Evolutionary conservation across 2,797 vertebrate species (phyloP).

Genomic region (Scolopax rusticola): DNA sequence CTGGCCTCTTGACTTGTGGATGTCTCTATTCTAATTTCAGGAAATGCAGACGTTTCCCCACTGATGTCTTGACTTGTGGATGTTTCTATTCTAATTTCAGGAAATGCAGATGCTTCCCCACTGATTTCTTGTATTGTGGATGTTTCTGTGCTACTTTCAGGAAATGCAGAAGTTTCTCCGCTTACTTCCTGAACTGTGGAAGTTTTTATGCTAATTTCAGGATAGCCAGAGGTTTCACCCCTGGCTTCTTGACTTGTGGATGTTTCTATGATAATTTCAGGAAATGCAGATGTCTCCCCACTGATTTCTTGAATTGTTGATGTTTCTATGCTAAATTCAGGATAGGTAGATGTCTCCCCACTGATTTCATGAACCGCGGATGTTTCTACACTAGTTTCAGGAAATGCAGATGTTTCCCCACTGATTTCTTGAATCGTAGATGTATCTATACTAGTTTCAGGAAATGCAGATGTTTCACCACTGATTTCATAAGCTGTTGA

Average conservation of each 20-base stretch:
- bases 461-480: constrained; percentile 76
- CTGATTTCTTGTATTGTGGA: constrained; percentile 57
- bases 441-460: constrained; percentile 12
- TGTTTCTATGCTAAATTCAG: background rate
- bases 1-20: constrained; percentile 20
- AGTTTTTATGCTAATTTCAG: background rate
- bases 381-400: constrained; percentile 22
- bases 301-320: background rate
- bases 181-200: background rate
- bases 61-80: constrained; percentile 56
- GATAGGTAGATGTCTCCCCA: constrained; percentile 34
- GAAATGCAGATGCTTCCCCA: constrained; percentile 7
- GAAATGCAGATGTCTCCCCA: background rate
- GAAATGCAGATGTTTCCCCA: constrained; percentile 38
- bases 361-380: constrained; percentile 13
- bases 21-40: constrained; percentile 41
- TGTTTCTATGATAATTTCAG: background rate
- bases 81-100: constrained; percentile 73
- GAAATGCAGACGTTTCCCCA: constrained; percentile 73
- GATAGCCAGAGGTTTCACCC: constrained; percentile 5
- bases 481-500: constrained; percentile 69
- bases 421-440: constrained; percentile 4
- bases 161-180: background rate
- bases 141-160: constrained; percentile 41
- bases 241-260: constrained; percentile 12